phyloP scores from a whole-genome alignment of 2,888 invertebrate genomes.

The Ptilodon capucinus region DNA sequence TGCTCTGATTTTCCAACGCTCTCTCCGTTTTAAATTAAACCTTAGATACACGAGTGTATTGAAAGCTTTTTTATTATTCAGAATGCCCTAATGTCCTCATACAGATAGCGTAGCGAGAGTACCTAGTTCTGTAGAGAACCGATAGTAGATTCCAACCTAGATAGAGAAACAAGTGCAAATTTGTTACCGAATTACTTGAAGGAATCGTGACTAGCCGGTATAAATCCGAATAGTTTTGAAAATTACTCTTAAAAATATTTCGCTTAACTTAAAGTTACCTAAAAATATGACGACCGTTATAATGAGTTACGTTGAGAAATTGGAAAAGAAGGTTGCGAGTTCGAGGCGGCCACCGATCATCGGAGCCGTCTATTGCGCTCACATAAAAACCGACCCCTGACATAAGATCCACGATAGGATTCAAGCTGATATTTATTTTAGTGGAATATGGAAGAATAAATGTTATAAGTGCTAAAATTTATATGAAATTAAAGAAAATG shows the following conservation, averaged over 20 bases:
- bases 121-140: no score
- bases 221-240: no score
- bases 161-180: no score
- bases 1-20: constrained; percentile 51
- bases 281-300: not conserved
- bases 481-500: no score
- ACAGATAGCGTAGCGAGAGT: no score
- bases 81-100: constrained; percentile 1
- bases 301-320: not conserved
- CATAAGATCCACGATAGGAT: not conserved
- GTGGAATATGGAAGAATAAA: not conserved
- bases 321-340: not conserved
- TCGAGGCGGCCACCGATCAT: not conserved
- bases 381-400: constrained; percentile 1
- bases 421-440: constrained; percentile 2
- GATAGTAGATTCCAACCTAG: no score
- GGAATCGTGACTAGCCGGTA: no score
- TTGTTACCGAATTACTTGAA: not conserved
- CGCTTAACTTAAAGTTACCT: not conserved
- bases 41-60: constrained; percentile 28
- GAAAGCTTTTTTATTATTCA: constrained; percentile 29
- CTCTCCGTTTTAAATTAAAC: constrained; percentile 47
- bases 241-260: not conserved
- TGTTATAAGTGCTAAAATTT: no score
- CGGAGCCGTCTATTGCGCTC: not conserved